phyloP scores from a whole-genome alignment of 2,888 invertebrate species.

The Drosophila anomelani region DNA sequence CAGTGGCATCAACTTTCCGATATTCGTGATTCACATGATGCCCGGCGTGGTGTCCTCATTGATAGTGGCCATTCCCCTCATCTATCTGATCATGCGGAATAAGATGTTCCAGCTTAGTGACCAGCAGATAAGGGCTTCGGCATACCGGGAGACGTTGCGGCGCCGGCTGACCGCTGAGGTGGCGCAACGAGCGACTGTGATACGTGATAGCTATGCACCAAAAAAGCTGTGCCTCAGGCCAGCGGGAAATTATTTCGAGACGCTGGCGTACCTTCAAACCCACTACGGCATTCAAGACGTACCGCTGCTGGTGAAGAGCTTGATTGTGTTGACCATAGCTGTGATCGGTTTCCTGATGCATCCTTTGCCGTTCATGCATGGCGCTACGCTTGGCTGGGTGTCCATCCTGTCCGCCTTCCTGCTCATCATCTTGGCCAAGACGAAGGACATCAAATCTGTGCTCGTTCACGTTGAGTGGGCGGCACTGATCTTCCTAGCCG shows the following conservation, averaged over 20 bases:
- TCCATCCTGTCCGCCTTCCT: slow-evolving; percentile 92
- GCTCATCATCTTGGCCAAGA: slow-evolving; percentile 91
- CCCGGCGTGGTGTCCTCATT: slow-evolving; percentile 89
- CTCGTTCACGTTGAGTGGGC: slow-evolving; percentile 95
- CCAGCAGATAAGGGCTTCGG: slow-evolving; percentile 90
- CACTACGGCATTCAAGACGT: slow-evolving; percentile 87
- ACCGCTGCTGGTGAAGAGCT: slow-evolving; percentile 89
- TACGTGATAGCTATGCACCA: slow-evolving; percentile 88
- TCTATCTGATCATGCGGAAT: slow-evolving; percentile 88
- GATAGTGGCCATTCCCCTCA: slow-evolving; percentile 88
- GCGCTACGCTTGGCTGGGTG: slow-evolving; percentile 93
- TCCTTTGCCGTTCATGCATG: slow-evolving; percentile 89
- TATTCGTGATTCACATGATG: slow-evolving; percentile 92
- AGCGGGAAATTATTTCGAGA: slow-evolving; percentile 87
- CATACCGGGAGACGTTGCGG: slow-evolving; percentile 91
- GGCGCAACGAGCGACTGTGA: slow-evolving; percentile 89
- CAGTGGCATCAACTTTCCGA: slow-evolving; percentile 87
- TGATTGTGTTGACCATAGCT: slow-evolving; percentile 89
- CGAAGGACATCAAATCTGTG: slow-evolving; percentile 91
- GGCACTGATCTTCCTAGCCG: slow-evolving; percentile 94
- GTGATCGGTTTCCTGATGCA: slow-evolving; percentile 92
- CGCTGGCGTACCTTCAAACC: slow-evolving; percentile 86
- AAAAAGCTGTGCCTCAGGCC: slow-evolving; percentile 79
- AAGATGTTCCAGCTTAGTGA: slow-evolving; percentile 87
- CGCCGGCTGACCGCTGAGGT: slow-evolving; percentile 84